Evolutionary conservation across 1,140 invertebrate species (phyloP).

Genomic region (Drosophila truncata): DNA sequence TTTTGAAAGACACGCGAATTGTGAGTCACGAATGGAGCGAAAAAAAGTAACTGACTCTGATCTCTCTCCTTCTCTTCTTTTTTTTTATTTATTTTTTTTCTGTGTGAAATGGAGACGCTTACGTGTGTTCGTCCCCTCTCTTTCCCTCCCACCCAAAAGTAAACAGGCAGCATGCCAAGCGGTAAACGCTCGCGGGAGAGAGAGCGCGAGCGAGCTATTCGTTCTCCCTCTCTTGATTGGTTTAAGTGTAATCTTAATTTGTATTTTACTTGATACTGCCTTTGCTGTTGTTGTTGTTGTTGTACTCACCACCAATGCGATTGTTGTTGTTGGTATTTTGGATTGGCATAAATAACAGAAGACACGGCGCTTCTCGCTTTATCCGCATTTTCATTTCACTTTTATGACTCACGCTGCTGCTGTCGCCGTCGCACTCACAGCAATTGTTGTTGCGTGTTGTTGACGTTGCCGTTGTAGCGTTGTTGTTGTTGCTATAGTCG

Average conservation of each 20-base stretch:
- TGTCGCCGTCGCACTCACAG: conserved; percentile 79
- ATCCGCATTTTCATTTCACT: conserved; percentile 88
- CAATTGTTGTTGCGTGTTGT: conserved; percentile 70
- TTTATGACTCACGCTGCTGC: conserved; percentile 85
- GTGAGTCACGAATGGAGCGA: conserved; percentile 79
- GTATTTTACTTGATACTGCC: conserved; percentile 29
- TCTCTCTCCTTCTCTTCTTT: conserved; percentile 29
- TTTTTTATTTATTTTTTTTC: conserved; percentile 21
- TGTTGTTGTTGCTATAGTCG: conserved; percentile 39
- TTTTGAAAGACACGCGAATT: conserved; percentile 81
- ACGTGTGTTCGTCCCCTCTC: conserved; percentile 43
- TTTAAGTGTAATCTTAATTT: conserved; percentile 40
- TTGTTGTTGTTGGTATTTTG: conserved; percentile 69
- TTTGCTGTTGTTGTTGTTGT: neutral
- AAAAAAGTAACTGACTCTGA: conserved; percentile 76
- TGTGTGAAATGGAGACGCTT: conserved; percentile 58
- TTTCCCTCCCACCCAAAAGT: conserved; percentile 30
- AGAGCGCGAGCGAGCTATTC: conserved; percentile 11
- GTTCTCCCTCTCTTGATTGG: conserved; percentile 16
- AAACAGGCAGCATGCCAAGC: conserved; percentile 35
- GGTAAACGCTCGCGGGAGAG: conserved; percentile 25
- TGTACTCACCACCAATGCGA: conserved; percentile 86
- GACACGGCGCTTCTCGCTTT: conserved; percentile 88
- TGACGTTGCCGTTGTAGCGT: conserved; percentile 74
- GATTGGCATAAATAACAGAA: conserved; percentile 88